Conservation (phyloP, 2,888 invertebrate species). For the Xestia rhomboidea region DNA sequence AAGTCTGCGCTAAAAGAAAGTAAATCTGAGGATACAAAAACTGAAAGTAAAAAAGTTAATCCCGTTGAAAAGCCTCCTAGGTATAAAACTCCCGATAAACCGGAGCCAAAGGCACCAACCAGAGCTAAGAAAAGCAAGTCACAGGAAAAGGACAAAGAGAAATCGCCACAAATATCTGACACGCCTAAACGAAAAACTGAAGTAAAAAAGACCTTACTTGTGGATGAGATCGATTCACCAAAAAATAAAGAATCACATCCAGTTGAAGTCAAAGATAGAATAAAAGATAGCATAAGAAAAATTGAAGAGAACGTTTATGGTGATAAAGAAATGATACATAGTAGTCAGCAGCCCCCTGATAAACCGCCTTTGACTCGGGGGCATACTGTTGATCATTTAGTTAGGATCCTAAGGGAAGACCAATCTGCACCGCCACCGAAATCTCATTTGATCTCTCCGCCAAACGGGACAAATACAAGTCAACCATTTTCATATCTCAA, state of each 20-base stretch:
- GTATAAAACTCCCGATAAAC: conserved; percentile 82
- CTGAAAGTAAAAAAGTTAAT: conserved; percentile 84
- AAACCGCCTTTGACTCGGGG: conserved; percentile 93
- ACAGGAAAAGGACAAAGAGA: conserved; percentile 79
- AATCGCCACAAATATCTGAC: conserved; percentile 81
- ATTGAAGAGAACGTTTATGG: conserved; percentile 88
- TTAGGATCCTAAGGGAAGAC: conserved; percentile 94
- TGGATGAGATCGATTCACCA: conserved; percentile 84
- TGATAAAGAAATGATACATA: conserved; percentile 92
- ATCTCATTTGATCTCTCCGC: conserved; percentile 91
- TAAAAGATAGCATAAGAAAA: conserved; percentile 88
- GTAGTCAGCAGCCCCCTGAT: conserved; percentile 93
- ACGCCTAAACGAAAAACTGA: conserved; percentile 87
- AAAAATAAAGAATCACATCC: conserved; percentile 77
- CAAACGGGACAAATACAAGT: conserved; percentile 92
- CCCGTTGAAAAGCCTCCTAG: conserved; percentile 88
- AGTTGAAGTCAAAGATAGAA: conserved; percentile 85
- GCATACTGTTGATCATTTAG: conserved; percentile 94
- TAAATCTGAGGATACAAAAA: conserved; percentile 75
- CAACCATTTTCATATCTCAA: conserved; percentile 95
- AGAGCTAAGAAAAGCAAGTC: conserved; percentile 85
- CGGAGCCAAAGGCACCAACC: conserved; percentile 84
- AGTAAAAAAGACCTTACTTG: conserved; percentile 80
- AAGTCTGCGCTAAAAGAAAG: conserved; percentile 79
- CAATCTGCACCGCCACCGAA: conserved; percentile 92